Evolutionary conservation across 2,888 invertebrate species (phyloP).

Genomic region (Limulus polyphemus): DNA sequence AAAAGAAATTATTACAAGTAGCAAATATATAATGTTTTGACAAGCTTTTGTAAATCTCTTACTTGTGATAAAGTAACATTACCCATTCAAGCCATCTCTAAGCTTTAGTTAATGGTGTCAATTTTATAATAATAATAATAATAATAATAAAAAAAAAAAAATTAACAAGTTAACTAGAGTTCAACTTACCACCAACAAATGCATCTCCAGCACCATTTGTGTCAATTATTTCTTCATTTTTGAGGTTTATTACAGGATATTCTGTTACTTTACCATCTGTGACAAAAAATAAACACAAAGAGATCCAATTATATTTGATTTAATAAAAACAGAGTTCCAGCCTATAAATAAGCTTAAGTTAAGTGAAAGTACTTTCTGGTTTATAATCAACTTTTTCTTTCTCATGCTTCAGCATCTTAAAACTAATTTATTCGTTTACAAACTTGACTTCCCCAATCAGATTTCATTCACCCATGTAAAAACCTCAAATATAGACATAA

Average conservation of each 20-base stretch:
- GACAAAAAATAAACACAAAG: background rate
- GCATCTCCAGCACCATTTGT: conserved; percentile 99
- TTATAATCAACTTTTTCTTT: background rate
- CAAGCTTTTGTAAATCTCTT: too few species aligned
- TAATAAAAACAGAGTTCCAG: background rate
- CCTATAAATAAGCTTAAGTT: background rate
- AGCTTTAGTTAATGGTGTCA: too few species aligned
- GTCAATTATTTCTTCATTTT: conserved; percentile 68
- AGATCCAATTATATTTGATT: background rate
- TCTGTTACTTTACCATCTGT: conserved; percentile 43
- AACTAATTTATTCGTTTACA: too few species aligned
- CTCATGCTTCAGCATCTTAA: background rate
- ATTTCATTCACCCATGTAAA: too few species aligned
- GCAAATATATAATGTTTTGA: too few species aligned
- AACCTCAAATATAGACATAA: too few species aligned
- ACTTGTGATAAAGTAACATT: too few species aligned
- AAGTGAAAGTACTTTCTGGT: background rate
- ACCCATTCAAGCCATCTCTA: too few species aligned
- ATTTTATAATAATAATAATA: too few species aligned
- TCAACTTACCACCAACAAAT: conserved; percentile 66
- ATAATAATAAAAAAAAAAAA: conserved; percentile 1
- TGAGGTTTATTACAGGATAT: conserved; percentile 54
- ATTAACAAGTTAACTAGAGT: too few species aligned
- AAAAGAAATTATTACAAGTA: too few species aligned
- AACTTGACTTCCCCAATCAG: too few species aligned